Evolutionary conservation across 2,113 vertebrate species (phyloP), one percentile per base, ranked within the genome.

Genomic region (Recurvirostra avosetta): DNA sequence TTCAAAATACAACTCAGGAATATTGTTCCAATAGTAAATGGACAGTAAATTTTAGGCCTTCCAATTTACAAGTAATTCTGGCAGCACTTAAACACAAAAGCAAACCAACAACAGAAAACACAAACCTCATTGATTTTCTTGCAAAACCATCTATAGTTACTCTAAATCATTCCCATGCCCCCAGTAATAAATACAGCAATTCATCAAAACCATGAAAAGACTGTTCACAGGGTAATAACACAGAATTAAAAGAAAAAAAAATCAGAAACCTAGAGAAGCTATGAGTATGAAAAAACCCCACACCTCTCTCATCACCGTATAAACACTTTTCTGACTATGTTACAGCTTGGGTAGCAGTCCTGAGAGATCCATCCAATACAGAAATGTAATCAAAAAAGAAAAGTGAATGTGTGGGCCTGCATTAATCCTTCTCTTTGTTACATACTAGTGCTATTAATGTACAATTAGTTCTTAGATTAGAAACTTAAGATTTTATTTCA

Each of bases 401-500:
- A 92, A 96, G 79, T 30, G 52, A 94, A 80, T 68, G 36, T 93
- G 94, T 91, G 83, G 88, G n/a, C 61, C 47, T 89, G 92, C 83
- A 97, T 93, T 95, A 95, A 96, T 94, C 86, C 61, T 86, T 80
- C 80, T 87, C 68, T 79, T 88, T 55, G 68, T 68, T 84, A 95
- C 56, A 84, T 75, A 88, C 61, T 43, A 85, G 76, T 65, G 67
- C 43, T 92, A 89, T 68, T 85, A 94, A 94, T 95, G 94, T 94
- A 91, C 92, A 94, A 91, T 81, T 95, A 91, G 72, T 71, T 96
- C 79, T 93, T 77, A 90, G 68, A 94, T 94, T 92, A 94, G 86
- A 95, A 96, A 96, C 5, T 81, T 80, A 26, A 83, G 75, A 94
- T 71, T 95, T 94, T 96, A 83, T 83, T 95, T 90, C 86, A 92